Conservation (phyloP, 1,140 invertebrate genomes). For the Sesamia nonagrioides region DNA sequence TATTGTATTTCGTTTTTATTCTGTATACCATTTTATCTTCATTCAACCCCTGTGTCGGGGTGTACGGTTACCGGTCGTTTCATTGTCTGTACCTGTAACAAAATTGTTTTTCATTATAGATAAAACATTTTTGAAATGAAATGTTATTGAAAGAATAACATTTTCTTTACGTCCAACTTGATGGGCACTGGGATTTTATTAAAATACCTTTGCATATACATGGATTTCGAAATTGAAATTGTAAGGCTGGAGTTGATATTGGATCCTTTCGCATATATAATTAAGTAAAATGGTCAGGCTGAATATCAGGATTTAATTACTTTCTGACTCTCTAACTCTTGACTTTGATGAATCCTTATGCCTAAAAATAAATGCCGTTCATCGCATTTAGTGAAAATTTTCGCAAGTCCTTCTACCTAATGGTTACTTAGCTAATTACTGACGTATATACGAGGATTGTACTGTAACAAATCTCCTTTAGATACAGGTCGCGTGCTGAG, state of each 20-base stretch:
- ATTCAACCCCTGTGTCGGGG: not conserved
- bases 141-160: slow-evolving; percentile 12
- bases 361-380: no score
- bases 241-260: not conserved
- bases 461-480: not conserved
- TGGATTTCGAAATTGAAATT: slow-evolving; percentile 28
- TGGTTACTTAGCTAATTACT: not conserved
- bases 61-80: not conserved
- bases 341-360: no score
- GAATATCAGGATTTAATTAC: not conserved
- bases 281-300: not conserved
- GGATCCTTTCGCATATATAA: slow-evolving; percentile 2
- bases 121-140: slow-evolving; percentile 26
- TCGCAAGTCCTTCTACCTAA: not conserved
- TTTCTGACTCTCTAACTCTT: no score
- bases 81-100: slow-evolving; percentile 40
- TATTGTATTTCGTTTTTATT: slow-evolving; percentile 38
- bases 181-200: slow-evolving; percentile 27
- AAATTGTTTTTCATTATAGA: slow-evolving; percentile 36
- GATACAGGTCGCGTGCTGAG: not conserved
- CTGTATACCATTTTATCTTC: not conserved
- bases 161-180: not conserved
- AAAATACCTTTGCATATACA: slow-evolving; percentile 29
- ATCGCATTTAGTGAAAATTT: no score
- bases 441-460: not conserved